These are phyloP conservation scores for Cheilosia urbana DNA, from an alignment of 2,888 invertebrate species.

Conservation along the genomic window DNA sequence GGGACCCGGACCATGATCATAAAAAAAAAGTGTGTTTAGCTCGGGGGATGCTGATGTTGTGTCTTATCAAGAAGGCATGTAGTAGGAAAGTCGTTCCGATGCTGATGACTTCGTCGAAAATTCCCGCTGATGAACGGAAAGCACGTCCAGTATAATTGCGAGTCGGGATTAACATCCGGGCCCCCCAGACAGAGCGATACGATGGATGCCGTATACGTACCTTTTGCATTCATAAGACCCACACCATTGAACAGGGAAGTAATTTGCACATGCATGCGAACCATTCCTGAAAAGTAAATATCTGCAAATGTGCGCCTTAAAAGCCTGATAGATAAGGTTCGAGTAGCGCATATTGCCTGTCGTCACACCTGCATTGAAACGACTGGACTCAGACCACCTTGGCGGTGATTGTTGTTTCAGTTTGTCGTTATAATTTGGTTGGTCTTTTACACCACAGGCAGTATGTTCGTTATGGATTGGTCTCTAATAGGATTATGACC, in stretches of 20 bases:
- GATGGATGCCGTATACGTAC: too few relatives aligned
- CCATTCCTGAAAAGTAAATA: too few relatives aligned
- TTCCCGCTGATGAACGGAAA: too few relatives aligned
- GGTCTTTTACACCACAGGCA: background rate
- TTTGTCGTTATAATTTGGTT: slow-evolving; percentile 10
- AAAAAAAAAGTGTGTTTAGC: background rate
- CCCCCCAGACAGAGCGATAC: too few relatives aligned
- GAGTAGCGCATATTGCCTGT: background rate
- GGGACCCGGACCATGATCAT: background rate
- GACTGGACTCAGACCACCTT: background rate
- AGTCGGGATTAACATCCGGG: too few relatives aligned
- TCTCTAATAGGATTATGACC: slow-evolving; percentile 11
- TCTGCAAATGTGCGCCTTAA: too few relatives aligned
- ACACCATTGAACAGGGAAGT: too few relatives aligned
- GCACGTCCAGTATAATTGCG: too few relatives aligned
- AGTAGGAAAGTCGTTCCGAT: background rate
- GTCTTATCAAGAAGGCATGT: background rate
- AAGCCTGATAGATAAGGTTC: slow-evolving; percentile 1
- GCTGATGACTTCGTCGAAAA: too few relatives aligned
- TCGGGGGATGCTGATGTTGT: background rate
- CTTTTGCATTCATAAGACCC: too few relatives aligned
- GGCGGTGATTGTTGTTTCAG: background rate
- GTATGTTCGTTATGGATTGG: background rate
- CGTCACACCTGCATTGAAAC: slow-evolving; percentile 10
- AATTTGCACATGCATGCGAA: too few relatives aligned